Evolutionary conservation across 2,797 vertebrate genomes (phyloP), one percentile per base, ranked within the genome.

Genomic region (Scolopax rusticola): DNA sequence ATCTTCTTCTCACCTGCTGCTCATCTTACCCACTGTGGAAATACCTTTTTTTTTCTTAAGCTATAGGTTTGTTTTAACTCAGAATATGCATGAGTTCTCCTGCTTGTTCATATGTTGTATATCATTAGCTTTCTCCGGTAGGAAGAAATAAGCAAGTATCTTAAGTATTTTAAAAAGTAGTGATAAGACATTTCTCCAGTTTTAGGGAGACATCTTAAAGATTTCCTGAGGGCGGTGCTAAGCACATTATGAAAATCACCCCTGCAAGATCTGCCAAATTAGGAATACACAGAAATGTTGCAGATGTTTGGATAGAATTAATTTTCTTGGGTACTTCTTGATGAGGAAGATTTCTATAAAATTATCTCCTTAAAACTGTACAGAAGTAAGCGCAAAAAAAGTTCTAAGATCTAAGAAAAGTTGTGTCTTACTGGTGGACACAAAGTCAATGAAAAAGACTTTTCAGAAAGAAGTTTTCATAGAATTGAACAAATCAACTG

Each of bases 1-100:
- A 76, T 91, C 77, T 91, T 83, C 96, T 96, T 91, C 84, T 97
- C 90, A 95, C 90, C 93, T 94, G 63, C 93, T 95, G 84, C 79
- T 96, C 59, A 93, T 73, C 71, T 89, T 73, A 91, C 68, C 16
- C 38, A 0, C 43, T 40, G 14, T 43, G 53, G 71, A 89, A 84
- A 88, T 69, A 40, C 8, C 19, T 9, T 33, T 38, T 65, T 45
- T 45, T 45, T 45, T 11, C 19, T 84, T 51, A 74, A 28, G 20
- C 14, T 81, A 38, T 51, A 50, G 4, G 16, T 67, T 93, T 94
- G 32, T 82, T 83, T 90, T 68, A 90, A 50, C 30, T 93, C 40
- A 27, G 51, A 95, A 74, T 60, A 80, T 36, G 40, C 16, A 43
- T 36, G 43, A 84, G 3, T 84, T 92, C 32, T 89, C 48, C 16